A percentile compares a stretch with the other conserved stretches of the same genome.
These are phyloP conservation scores for Natrix natrix DNA, from an alignment of 2,797 vertebrate species.

Conservation along the genomic window DNA sequence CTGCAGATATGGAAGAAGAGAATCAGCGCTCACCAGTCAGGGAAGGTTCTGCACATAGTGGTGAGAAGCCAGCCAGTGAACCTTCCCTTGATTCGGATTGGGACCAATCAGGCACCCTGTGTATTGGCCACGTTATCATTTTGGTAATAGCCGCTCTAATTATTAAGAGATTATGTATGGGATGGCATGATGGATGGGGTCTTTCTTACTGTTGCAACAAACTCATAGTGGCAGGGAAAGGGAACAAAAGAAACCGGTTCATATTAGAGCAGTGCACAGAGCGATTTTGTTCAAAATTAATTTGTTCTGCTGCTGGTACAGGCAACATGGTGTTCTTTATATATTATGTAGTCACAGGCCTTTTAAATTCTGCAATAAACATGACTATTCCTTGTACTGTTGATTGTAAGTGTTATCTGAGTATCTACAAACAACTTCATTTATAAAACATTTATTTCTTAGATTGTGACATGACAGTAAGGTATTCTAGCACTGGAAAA, in stretches of 20 bases:
- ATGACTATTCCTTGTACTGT: not conserved
- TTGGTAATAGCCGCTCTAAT: slow-evolving; percentile 27
- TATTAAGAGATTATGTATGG: not conserved
- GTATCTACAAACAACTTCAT: not conserved
- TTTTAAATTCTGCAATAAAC: not conserved
- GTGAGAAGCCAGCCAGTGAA: slow-evolving; percentile 18
- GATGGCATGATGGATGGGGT: not conserved
- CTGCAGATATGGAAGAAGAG: slow-evolving; percentile 66
- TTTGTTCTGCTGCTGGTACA: not conserved
- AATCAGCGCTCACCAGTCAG: slow-evolving; percentile 55
- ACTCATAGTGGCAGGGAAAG: not conserved
- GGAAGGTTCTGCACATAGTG: slow-evolving; percentile 47
- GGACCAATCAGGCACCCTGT: slow-evolving; percentile 16
- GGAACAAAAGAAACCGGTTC: not conserved
- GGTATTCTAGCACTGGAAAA: not conserved
- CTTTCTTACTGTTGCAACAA: not conserved
- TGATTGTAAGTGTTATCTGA: not conserved
- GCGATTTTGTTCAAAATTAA: not conserved
- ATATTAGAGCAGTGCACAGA: not conserved
- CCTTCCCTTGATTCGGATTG: slow-evolving; percentile 16
- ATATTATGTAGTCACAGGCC: not conserved
- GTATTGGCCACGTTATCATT: slow-evolving; percentile 32
- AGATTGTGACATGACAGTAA: not conserved
- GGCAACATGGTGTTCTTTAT: not conserved
- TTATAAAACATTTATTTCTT: not conserved